These are phyloP conservation scores for Phorcus lineatus DNA, from an alignment of 2,888 invertebrate species.

Conservation along the genomic window DNA sequence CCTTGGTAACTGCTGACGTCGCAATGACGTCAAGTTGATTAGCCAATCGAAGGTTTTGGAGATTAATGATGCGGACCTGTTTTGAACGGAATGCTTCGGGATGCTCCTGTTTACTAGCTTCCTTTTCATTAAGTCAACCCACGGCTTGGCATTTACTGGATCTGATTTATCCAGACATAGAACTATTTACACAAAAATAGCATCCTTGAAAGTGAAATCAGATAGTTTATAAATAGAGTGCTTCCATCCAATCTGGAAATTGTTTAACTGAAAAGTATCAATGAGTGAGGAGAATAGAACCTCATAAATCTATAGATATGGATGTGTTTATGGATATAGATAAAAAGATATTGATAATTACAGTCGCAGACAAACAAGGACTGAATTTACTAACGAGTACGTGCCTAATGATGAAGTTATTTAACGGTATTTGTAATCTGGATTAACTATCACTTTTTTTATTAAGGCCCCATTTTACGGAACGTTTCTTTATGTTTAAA, in stretches of 20 bases:
- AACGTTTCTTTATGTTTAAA: no score
- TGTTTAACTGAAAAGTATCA: no score
- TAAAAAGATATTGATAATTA: no score
- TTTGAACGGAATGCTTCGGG: not conserved
- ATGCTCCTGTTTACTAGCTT: not conserved
- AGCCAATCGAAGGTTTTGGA: not conserved
- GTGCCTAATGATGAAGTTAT: no score
- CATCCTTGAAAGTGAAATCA: not conserved
- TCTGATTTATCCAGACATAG: not conserved
- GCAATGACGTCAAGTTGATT: not conserved
- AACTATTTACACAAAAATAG: not conserved
- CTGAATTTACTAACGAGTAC: no score
- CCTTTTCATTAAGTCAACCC: conserved; percentile 1
- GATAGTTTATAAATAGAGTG: not conserved
- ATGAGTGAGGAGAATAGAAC: no score
- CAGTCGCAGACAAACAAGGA: no score
- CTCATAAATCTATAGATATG: no score
- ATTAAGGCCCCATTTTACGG: no score
- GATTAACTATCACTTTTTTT: no score
- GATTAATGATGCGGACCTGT: not conserved
- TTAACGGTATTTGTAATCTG: no score
- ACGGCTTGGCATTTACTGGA: not conserved
- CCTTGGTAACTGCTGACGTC: not conserved
- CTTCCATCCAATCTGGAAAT: not conserved
- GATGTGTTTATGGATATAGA: no score